Base-by-base conservation (phyloP, 2,113 vertebrate species). In the Puma concolor region DNA sequence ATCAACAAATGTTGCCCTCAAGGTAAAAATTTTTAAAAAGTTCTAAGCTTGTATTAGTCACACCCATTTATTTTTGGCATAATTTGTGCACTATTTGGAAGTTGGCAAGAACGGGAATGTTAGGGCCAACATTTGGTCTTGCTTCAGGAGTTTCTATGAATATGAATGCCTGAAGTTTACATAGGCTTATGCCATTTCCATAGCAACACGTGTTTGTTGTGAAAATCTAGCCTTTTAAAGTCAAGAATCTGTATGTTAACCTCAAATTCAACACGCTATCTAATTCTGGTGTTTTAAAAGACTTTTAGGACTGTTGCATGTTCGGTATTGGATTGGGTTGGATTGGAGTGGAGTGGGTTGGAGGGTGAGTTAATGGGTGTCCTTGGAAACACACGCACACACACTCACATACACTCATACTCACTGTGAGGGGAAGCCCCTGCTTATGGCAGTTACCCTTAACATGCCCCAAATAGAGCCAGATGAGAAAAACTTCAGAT, bases 31-130 rank as follows among this genome's bases (percentile, higher is more conserved):
- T 77, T 77, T 77, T 29, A 13, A 72, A 80, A 69, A 50, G 97
- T 98, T 98, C 98, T 98, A 66, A 98, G 98, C 98, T 98, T 98
- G 97, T 99, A 98, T 99, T 99, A 99, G 99, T 99, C 98, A 98
- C 98, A 98, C 98, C 98, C 99, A 98, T 99, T 98, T 99, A 98
- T 99, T 99, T 99, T 98, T 99, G 99, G 98, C 98, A 98, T 98
- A 98, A 98, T 98, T 98, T 98, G 98, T 94, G 95, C 98, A 97
- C 98, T 98, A 33, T 99, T 98, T 98, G 98, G 98, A 98, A 99
- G 98, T 99, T 99, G 99, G 98, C 99, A 98, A 98, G 98, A 96
- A 95, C 44, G n/a, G 88, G 98, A 98, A 98, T 97, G 97, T 98
- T 97, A 98, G 97, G 98, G 99, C 98, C 98, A 98, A 98, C 97